These are phyloP conservation scores for Zaprionus gabonicus DNA, from an alignment of 1,140 invertebrate genomes.

Conservation along the genomic window DNA sequence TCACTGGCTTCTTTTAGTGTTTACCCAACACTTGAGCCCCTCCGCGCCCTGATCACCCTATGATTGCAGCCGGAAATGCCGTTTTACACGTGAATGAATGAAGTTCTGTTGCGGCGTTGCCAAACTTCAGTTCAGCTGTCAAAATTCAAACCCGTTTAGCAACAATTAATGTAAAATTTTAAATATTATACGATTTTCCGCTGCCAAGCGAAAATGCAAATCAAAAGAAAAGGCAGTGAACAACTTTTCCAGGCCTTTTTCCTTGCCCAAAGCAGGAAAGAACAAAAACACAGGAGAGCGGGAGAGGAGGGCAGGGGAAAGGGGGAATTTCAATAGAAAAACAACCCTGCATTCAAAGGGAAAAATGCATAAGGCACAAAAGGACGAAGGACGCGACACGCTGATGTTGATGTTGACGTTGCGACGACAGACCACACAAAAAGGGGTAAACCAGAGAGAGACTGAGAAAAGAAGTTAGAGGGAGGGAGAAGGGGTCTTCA, in stretches of 20 bases:
- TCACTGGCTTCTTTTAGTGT: constrained; percentile 70
- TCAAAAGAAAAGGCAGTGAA: constrained; percentile 49
- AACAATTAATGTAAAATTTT: constrained; percentile 67
- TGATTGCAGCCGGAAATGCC: constrained; percentile 81
- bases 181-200: constrained; percentile 15
- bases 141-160: constrained; percentile 52
- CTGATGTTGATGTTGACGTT: constrained; percentile 67
- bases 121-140: constrained; percentile 53
- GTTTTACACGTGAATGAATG: constrained; percentile 82
- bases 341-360: constrained; percentile 52
- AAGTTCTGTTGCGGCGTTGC: constrained; percentile 57
- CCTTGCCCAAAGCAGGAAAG: constrained; percentile 34
- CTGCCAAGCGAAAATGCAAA: constrained; percentile 39
- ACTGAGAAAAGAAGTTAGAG: not conserved
- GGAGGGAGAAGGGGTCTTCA: constrained; percentile 9
- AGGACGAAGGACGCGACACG: constrained; percentile 53
- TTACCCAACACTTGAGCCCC: constrained; percentile 42
- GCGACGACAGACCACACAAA: constrained; percentile 50
- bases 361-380: constrained; percentile 54
- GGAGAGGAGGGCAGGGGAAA: not conserved
- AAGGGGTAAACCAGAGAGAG: constrained; percentile 37
- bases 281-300: constrained; percentile 29
- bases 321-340: constrained; percentile 57
- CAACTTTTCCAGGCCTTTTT: constrained; percentile 32
- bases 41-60: constrained; percentile 5